These are phyloP conservation scores for Sipha maydis DNA, from an alignment of 2,888 invertebrate species.

Conservation along the genomic window DNA sequence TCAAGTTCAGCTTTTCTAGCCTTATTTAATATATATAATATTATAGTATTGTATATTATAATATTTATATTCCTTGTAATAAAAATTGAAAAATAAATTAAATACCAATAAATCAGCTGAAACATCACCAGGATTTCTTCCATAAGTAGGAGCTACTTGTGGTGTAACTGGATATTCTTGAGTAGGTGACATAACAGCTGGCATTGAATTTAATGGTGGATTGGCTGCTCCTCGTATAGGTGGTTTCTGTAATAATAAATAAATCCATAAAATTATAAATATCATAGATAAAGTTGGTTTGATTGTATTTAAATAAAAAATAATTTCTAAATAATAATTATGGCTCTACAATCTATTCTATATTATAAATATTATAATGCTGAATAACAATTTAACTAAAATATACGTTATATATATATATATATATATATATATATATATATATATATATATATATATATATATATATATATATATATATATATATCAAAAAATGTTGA, in stretches of 20 bases:
- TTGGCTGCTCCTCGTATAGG: slow-evolving; percentile 69
- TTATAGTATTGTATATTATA: no score
- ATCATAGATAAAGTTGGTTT: not conserved
- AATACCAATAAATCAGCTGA: slow-evolving; percentile 65
- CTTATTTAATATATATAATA: slow-evolving; percentile 4
- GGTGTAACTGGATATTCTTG: slow-evolving; percentile 68
- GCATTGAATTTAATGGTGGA: slow-evolving; percentile 73
- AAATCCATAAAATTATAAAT: not conserved
- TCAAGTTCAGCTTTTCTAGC: slow-evolving; percentile 87
- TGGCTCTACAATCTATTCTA: no score
- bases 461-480: not conserved
- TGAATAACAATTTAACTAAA: no score
- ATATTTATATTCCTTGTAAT: not conserved
- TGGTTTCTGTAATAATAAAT: slow-evolving; percentile 65
- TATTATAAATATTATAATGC: no score
- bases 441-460: no score
- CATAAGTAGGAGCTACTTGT: slow-evolving; percentile 75
- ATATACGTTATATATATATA: no score
- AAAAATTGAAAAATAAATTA: slow-evolving; percentile 50
- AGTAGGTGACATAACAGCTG: slow-evolving; percentile 86
- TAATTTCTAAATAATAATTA: not conserved
- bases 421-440: no score
- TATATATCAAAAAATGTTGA: not conserved
- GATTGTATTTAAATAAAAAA: not conserved
- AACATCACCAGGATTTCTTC: slow-evolving; percentile 72